Evolutionary conservation across 1,140 invertebrate species (phyloP), one percentile per base, ranked within the genome.

Genomic region (Adelges cooleyi): DNA sequence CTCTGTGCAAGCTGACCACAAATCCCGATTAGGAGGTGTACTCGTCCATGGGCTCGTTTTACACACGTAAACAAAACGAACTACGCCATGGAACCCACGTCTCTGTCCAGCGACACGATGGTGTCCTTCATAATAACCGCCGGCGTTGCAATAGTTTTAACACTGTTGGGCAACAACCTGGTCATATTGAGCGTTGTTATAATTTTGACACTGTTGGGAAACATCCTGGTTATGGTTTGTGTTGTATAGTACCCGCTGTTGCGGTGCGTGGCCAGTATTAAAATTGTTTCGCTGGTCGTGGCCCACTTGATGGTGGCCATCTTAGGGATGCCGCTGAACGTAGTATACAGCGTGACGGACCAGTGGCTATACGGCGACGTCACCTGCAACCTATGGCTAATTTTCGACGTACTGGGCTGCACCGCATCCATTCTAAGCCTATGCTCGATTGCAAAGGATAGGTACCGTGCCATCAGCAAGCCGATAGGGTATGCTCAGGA

Each of bases 211-310:
- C 5, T 98, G n/a, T 81, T 95, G 22, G 95, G 95, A n/a, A 98
- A 98, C 77, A 82, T 92, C 40, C 77, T 98, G 59, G 95, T 99
- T 2, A 96, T 98, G 68, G 78, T 96, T 8, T 92, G 92, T 68
- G 94, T 99, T 6, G 95, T 95, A 74, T 96, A 89, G 3, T 95
- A 98, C 75, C 85, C 91, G 71, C 95, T 95, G 5, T 77, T 99
- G n/a, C 81, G 94, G 65, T 95, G 93, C 66, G 94, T 98, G 1
- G 95, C 97, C 72, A 99, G 98, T 77, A 98, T 96, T 76, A 95
- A 98, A 75, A 92, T 98, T 69, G 93, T 98, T 0, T 97, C 93
- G 8, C 76, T 99, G 65, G 95, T 95, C 1, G 90, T 96, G n/a
- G 93, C 95, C 1, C 95, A 99, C 75, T 79, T 98, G n/a, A 90